phyloP scores from a whole-genome alignment of 2,113 vertebrate species.

The Sylvia atricapilla region DNA sequence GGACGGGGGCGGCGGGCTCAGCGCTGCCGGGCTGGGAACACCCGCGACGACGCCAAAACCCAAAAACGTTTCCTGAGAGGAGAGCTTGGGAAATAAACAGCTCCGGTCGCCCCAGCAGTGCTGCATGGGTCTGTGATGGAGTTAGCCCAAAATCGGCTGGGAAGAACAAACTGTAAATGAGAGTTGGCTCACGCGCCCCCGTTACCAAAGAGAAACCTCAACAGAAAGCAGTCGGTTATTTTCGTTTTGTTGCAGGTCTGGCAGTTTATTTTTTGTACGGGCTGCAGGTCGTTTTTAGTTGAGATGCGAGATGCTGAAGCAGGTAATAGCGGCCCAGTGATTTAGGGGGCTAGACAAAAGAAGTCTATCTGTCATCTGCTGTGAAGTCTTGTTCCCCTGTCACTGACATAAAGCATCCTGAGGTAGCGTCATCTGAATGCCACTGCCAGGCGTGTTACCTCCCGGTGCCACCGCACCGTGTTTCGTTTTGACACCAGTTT shows the following conservation, averaged over 20 bases:
- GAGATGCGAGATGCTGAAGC: background rate
- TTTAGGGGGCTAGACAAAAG: slow-evolving; percentile 40
- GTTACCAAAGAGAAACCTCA: background rate
- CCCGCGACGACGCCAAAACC: background rate
- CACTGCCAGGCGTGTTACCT: background rate
- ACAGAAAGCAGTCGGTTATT: background rate
- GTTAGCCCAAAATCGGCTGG: background rate
- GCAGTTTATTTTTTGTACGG: background rate
- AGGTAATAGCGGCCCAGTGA: background rate
- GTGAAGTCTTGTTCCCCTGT: background rate
- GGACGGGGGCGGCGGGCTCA: background rate
- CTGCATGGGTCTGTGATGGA: background rate
- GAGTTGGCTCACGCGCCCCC: background rate
- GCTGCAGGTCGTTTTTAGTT: background rate
- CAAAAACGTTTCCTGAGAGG: background rate
- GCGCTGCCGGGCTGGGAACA: background rate
- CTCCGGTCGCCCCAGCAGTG: background rate
- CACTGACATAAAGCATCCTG: background rate
- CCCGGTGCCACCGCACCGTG: accelerated
- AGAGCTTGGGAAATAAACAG: background rate
- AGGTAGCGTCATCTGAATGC: background rate
- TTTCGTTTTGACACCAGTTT: background rate
- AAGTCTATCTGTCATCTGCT: background rate
- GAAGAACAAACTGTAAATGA: background rate
- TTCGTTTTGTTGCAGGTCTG: background rate